phyloP scores from a whole-genome alignment of 1,140 invertebrate genomes.

The Aplysia californica region DNA sequence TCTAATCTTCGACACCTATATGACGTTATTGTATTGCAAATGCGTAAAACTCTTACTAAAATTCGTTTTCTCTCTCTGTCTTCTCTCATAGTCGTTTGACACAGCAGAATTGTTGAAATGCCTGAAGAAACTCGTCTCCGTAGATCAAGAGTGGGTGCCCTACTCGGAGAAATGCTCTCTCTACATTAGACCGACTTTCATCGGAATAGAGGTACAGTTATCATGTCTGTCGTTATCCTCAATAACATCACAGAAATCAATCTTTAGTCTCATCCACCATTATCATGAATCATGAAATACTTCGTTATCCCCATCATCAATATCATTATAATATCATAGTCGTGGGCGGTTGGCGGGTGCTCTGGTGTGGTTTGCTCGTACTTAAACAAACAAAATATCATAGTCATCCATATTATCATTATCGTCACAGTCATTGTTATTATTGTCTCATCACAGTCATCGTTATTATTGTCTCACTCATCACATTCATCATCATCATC shows the following conservation, averaged over 20 bases:
- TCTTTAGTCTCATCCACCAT: too few species aligned
- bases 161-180: conserved; percentile 83
- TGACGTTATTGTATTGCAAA: too few species aligned
- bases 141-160: conserved; percentile 98
- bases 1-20: too few species aligned
- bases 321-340: background rate
- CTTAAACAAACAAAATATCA: background rate
- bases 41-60: too few species aligned
- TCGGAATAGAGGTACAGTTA: conserved; percentile 92
- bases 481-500: too few species aligned
- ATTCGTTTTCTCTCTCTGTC: too few species aligned
- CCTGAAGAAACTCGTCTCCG: conserved; percentile 85
- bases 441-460: background rate
- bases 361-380: background rate
- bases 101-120: conserved; percentile 88
- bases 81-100: conserved; percentile 91
- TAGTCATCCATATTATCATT: background rate
- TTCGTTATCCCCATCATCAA: background rate
- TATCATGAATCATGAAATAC: background rate
- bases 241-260: too few species aligned
- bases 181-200: conserved; percentile 96
- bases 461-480: too few species aligned
- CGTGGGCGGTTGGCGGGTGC: background rate
- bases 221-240: background rate
- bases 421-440: background rate